Percentiles rank a stretch among this genome's conserved stretches.
These are phyloP conservation scores for Piezodorus guildinii DNA, from an alignment of 1,140 invertebrate species.

Conservation along the genomic window DNA sequence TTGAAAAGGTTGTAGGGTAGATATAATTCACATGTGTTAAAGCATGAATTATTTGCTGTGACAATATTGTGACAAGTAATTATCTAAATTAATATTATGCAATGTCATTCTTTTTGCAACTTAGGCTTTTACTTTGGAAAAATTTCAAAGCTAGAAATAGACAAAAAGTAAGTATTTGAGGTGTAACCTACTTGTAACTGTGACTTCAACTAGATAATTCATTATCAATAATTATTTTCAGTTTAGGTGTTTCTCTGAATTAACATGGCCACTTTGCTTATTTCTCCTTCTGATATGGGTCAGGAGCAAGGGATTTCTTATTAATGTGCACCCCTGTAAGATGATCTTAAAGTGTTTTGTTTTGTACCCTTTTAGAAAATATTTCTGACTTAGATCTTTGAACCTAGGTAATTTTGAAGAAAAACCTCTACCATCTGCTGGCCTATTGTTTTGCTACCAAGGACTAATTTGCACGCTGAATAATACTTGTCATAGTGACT, in stretches of 20 bases:
- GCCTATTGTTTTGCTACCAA: conserved; percentile 41
- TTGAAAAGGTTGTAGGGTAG: too few species aligned
- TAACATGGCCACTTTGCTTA: conserved; percentile 43
- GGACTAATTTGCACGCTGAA: conserved; percentile 44
- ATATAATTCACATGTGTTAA: too few species aligned
- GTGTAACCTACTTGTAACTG: conserved; percentile 10
- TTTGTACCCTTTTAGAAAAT: too few species aligned
- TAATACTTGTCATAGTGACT: conserved; percentile 42
- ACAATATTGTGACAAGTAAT: too few species aligned
- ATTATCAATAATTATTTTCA: conserved; percentile 28
- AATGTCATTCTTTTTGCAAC: conserved; percentile 32
- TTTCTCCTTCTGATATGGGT: conserved; percentile 47
- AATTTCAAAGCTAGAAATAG: conserved; percentile 40
- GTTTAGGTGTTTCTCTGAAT: conserved; percentile 40
- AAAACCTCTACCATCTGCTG: conserved; percentile 47
- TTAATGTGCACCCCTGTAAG: conserved; percentile 40
- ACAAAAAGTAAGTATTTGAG: conserved; percentile 36
- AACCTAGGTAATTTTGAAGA: conserved; percentile 45
- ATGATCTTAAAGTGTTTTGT: too few species aligned
- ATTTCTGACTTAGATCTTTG: conserved; percentile 18
- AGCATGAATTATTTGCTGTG: too few species aligned
- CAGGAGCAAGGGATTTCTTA: conserved; percentile 37
- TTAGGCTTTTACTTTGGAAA: conserved; percentile 43
- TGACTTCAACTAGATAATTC: background rate
- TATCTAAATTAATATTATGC: too few species aligned